Evolutionary conservation across 2,797 vertebrate genomes (phyloP).

Genomic region (Rhadinocentrus ornatus): DNA sequence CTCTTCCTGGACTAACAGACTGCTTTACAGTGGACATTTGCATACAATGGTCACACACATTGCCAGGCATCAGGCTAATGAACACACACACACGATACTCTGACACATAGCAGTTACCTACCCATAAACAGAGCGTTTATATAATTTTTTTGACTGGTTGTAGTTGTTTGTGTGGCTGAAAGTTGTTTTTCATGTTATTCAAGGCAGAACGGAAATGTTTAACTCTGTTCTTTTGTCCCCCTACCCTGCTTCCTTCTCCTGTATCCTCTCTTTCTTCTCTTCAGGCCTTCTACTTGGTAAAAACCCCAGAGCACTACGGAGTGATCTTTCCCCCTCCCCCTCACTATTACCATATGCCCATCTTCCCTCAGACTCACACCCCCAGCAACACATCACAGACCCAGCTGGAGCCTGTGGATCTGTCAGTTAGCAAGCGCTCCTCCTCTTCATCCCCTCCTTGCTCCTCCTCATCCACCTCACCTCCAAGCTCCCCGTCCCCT

Average conservation of each 20-base stretch:
- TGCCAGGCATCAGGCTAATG: constrained; percentile 58
- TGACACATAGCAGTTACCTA: constrained; percentile 39
- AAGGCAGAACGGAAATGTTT: constrained; percentile 58
- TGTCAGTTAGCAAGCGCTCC: constrained; percentile 91
- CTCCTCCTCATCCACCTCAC: constrained; percentile 71
- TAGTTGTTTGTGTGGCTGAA: constrained; percentile 64
- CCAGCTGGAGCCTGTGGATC: constrained; percentile 96
- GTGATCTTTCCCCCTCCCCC: constrained; percentile 86
- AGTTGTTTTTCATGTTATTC: constrained; percentile 66
- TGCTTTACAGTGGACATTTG: constrained; percentile 66
- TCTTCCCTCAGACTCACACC: constrained; percentile 79
- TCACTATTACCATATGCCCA: constrained; percentile 61
- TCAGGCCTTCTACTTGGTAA: constrained; percentile 90
- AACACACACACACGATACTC: constrained; percentile 36
- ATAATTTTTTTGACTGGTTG: constrained; percentile 47
- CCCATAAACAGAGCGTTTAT: constrained; percentile 37
- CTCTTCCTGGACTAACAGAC: constrained; percentile 79
- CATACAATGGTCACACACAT: constrained; percentile 73
- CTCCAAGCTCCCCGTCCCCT: constrained; percentile 81
- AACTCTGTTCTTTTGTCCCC: constrained; percentile 61
- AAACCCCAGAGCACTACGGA: constrained; percentile 84
- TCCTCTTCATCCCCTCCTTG: constrained; percentile 85
- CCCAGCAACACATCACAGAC: constrained; percentile 81
- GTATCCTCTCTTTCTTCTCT: constrained; percentile 48
- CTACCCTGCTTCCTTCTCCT: constrained; percentile 58